These are phyloP conservation scores for Nyctereutes procyonoides DNA, from an alignment of 2,113 vertebrate genomes.

Conservation along the genomic window DNA sequence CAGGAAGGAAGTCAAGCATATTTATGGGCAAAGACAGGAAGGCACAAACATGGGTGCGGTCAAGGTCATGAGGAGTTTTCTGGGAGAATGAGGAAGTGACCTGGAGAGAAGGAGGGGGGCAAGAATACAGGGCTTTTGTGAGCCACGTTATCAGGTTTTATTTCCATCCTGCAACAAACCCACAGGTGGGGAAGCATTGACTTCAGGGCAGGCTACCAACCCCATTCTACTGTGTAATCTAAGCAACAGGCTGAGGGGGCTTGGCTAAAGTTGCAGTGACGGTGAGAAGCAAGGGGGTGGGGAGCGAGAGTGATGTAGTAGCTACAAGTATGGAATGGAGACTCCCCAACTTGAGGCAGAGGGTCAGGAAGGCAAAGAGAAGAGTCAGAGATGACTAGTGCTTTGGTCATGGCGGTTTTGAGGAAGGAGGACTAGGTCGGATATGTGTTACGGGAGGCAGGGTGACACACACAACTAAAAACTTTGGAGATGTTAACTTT, in stretches of 20 bases:
- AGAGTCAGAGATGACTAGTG: background rate
- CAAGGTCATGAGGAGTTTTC: too few species aligned
- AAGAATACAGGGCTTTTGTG: background rate
- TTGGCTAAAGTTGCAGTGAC: background rate
- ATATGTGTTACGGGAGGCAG: too few species aligned
- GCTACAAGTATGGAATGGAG: background rate
- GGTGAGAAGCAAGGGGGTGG: background rate
- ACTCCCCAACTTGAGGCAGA: background rate
- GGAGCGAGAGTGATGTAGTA: background rate
- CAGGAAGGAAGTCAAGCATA: background rate
- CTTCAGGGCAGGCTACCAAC: background rate
- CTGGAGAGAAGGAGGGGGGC: background rate
- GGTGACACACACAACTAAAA: background rate
- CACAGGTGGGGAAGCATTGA: background rate
- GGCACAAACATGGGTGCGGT: accelerated
- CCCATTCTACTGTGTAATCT: accelerated
- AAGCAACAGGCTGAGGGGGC: background rate
- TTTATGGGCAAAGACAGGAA: background rate
- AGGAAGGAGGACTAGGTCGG: background rate
- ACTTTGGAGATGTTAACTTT: background rate
- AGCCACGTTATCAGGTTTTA: background rate
- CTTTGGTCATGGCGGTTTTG: background rate
- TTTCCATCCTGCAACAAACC: background rate
- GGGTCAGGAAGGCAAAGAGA: background rate
- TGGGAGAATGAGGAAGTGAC: background rate